These are phyloP conservation scores for Theristicus caerulescens DNA, from an alignment of 2,113 vertebrate genomes.

Conservation along the genomic window DNA sequence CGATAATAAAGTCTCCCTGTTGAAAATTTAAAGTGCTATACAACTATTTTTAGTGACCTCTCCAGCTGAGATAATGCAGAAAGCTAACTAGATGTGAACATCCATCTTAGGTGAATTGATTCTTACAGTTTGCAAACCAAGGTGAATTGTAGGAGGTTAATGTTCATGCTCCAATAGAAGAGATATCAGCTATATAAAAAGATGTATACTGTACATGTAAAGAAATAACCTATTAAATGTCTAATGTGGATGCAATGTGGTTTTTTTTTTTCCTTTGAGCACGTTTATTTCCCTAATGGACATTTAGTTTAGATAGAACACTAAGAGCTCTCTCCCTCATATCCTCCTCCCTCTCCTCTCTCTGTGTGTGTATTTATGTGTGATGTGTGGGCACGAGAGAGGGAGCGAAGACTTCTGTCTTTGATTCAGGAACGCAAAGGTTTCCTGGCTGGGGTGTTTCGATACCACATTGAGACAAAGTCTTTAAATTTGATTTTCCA, in stretches of 20 bases:
- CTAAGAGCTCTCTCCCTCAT: neutral
- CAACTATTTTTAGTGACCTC: conserved; percentile 69
- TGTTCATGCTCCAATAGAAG: conserved; percentile 17
- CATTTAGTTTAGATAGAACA: neutral
- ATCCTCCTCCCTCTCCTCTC: neutral
- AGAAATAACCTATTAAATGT: conserved; percentile 19
- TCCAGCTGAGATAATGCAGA: conserved; percentile 66
- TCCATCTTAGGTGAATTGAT: conserved; percentile 40
- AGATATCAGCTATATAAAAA: neutral
- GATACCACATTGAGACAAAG: neutral
- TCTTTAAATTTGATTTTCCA: neutral
- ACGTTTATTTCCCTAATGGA: neutral
- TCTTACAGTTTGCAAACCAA: conserved; percentile 43
- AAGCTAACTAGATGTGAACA: conserved; percentile 53
- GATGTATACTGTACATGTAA: neutral
- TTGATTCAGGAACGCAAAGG: neutral
- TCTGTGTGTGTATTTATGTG: neutral
- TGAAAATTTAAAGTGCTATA: conserved; percentile 62
- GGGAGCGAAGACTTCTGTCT: neutral
- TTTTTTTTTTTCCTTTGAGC: neutral
- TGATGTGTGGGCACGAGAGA: neutral
- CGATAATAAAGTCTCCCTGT: conserved; percentile 57
- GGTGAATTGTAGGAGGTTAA: conserved; percentile 53
- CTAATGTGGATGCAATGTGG: neutral
- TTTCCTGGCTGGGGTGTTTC: neutral